A percentile compares a stretch with the other conserved stretches of the same genome.
Conservation (phyloP, 2,113 vertebrate species). For the Phyllopteryx taeniolatus region DNA sequence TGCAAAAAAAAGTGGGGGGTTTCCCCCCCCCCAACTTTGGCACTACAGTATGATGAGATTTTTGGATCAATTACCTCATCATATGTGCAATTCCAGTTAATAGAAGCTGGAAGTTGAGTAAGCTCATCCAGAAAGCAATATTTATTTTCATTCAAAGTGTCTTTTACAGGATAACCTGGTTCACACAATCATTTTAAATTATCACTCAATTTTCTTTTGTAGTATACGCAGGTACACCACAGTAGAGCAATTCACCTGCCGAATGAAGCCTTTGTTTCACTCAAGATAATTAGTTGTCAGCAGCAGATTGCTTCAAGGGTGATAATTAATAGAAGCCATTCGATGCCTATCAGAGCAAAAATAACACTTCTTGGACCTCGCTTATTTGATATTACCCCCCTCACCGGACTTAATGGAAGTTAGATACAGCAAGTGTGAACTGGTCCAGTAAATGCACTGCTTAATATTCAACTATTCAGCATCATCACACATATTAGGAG, state of each 20-base stretch:
- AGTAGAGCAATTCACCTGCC: constrained; percentile 41
- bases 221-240: background rate
- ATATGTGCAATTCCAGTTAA: background rate
- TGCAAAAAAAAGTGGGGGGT: background rate
- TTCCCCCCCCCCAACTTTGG: background rate
- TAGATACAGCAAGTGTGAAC: constrained; percentile 31
- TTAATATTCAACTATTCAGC: constrained; percentile 54
- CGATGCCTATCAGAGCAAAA: constrained; percentile 47
- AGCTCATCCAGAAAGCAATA: background rate
- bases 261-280: constrained; percentile 64
- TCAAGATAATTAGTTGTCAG: constrained; percentile 51
- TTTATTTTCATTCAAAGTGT: no score
- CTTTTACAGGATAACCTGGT: no score
- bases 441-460: constrained; percentile 33
- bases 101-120: background rate
- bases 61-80: background rate
- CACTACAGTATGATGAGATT: background rate
- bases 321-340: constrained; percentile 58
- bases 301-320: constrained; percentile 37
- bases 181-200: background rate
- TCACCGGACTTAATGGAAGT: constrained; percentile 32
- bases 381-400: constrained; percentile 42
- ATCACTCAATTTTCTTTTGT: background rate
- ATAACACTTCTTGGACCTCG: constrained; percentile 40
- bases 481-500: constrained; percentile 49